Percentiles rank a stretch among this genome's conserved stretches.
These are phyloP conservation scores for Momotus momota DNA, from an alignment of 2,797 vertebrate genomes.

Conservation along the genomic window DNA sequence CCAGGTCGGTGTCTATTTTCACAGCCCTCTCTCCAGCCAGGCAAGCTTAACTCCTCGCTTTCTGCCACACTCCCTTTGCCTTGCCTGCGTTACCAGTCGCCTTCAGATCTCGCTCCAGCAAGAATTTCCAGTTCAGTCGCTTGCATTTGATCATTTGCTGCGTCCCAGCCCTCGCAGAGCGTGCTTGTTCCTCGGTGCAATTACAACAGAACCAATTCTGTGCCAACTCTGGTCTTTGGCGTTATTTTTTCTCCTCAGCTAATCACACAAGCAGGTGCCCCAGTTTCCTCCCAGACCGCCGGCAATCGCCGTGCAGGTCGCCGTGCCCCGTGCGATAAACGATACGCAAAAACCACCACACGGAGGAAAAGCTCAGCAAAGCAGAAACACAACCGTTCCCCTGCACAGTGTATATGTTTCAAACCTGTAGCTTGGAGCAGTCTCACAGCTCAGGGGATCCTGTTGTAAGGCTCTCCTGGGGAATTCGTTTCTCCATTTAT, in stretches of 20 bases:
- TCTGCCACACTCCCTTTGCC: background rate
- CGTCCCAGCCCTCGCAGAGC: accelerated
- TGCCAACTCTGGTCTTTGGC: background rate
- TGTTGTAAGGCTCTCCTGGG: background rate
- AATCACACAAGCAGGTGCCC: background rate
- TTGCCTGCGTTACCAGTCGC: background rate
- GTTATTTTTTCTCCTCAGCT: background rate
- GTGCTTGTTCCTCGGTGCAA: background rate
- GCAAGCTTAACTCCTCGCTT: background rate
- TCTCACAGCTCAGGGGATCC: background rate
- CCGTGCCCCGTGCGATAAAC: background rate
- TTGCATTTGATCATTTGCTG: background rate
- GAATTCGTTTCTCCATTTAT: background rate
- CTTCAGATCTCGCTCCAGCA: background rate
- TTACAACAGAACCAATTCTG: background rate
- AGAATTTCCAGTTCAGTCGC: background rate
- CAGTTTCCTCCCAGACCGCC: accelerated
- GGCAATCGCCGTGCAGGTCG: accelerated
- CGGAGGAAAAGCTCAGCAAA: background rate
- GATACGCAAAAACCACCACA: background rate
- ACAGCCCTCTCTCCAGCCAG: background rate
- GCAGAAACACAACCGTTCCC: background rate
- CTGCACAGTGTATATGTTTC: background rate
- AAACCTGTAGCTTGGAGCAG: background rate
- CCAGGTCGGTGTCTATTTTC: slow-evolving; percentile 5